Percentiles rank a stretch among this genome's conserved stretches.
These are phyloP conservation scores for Yponomeuta cagnagella DNA, from an alignment of 2,888 invertebrate species.

Conservation along the genomic window DNA sequence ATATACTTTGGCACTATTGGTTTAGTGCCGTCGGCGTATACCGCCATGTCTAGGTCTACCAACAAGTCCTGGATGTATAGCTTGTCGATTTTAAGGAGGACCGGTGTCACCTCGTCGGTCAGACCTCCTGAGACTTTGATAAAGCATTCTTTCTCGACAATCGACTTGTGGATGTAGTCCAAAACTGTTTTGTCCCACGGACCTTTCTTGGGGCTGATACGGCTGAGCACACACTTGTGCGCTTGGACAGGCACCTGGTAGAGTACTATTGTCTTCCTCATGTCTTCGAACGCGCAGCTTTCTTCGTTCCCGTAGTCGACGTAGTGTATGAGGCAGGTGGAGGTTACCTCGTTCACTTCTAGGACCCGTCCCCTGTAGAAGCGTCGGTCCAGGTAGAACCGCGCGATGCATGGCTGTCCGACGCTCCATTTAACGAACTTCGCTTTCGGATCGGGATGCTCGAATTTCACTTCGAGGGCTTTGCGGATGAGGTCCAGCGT, in stretches of 20 bases:
- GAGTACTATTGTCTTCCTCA: slow-evolving; percentile 79
- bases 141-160: slow-evolving; percentile 75
- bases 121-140: slow-evolving; percentile 59
- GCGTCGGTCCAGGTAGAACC: slow-evolving; percentile 77
- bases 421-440: slow-evolving; percentile 72
- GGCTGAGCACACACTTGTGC: slow-evolving; percentile 73
- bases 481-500: slow-evolving; percentile 68
- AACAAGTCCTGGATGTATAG: slow-evolving; percentile 65
- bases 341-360: slow-evolving; percentile 50
- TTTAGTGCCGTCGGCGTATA: slow-evolving; percentile 49
- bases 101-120: slow-evolving; percentile 42
- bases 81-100: slow-evolving; percentile 53
- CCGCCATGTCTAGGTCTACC: slow-evolving; percentile 61
- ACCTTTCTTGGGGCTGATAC: slow-evolving; percentile 42
- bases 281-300: slow-evolving; percentile 65
- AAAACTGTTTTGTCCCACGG: slow-evolving; percentile 72
- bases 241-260: slow-evolving; percentile 81
- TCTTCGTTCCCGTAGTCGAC: slow-evolving; percentile 91
- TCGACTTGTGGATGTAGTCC: slow-evolving; percentile 76
- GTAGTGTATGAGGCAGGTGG: slow-evolving; percentile 77
- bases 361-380: slow-evolving; percentile 83
- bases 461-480: slow-evolving; percentile 65
- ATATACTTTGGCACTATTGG: slow-evolving; percentile 40
- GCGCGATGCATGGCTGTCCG: slow-evolving; percentile 82
- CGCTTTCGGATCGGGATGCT: slow-evolving; percentile 48